Evolutionary conservation across 2,888 invertebrate genomes (phyloP), one percentile per base, ranked within the genome.

Genomic region (Arenicola marina): DNA sequence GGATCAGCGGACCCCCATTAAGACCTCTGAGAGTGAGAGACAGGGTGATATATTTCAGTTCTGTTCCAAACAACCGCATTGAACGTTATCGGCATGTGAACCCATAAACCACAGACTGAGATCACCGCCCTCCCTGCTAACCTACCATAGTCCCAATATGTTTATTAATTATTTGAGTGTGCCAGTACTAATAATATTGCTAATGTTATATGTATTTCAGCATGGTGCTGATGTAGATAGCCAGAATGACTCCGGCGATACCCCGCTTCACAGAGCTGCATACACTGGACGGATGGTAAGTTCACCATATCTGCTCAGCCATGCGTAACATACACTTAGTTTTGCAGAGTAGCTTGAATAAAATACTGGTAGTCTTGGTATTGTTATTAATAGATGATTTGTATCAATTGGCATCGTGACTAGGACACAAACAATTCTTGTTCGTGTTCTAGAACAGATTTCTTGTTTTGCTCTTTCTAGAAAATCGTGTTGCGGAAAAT

Each of bases 211-310:
- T 38, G 38, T 62, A 71, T 65, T 76, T 2, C 67, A 87, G 65
- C 84, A 86, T 18, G 87, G 87, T 0, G 88, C 87, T 0, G 85
- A 87, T 74, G 86, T 88, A 1, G 88, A 89, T 73, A 86, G 87
- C 46, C 86, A 88, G 32, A 89, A 89, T 76, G 87, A 88, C 71
- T 85, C 85, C 26, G 89, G 89, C 0, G 89, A 89, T 75, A 89
- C 89, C 0, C 86, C 89, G 0, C 77, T 89, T 34, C 89, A 90
- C 74, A 88, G 89, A 75, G 89, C 90, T 24, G 88, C 89, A 4
- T 89, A 88, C 78, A 89, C 89, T 72, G 89, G 89, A 0, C 86
- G 89, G 82, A 87, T 88, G 86, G 89, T 89, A 72, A 73, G 74
- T n/a, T 11, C 18, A 54, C 11, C 11, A 7, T 21, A 24, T 48